Evolutionary conservation across 2,888 invertebrate genomes (phyloP).

Genomic region (Patella pellucida): DNA sequence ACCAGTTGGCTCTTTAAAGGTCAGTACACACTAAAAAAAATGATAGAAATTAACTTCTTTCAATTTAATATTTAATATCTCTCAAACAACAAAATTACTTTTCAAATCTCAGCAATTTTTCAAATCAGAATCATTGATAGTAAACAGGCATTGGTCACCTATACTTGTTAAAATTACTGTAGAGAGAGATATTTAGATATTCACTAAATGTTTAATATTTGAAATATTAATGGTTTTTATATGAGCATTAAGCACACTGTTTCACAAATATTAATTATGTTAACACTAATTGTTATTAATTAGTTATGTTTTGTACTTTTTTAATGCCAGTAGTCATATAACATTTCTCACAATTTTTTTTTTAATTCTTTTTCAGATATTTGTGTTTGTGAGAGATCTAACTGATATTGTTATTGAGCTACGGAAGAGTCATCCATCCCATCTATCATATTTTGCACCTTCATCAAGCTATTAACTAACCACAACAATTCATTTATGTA

Average conservation of each 20-base stretch:
- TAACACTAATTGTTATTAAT: no score
- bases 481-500: background rate
- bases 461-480: conserved; percentile 40
- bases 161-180: no score
- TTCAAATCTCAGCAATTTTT: background rate
- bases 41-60: background rate
- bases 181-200: no score
- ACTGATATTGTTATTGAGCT: conserved; percentile 49
- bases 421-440: conserved; percentile 39
- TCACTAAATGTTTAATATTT: no score
- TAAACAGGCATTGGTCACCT: no score
- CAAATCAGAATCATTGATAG: conserved; percentile 1
- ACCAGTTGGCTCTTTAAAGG: no score
- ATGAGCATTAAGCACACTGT: no score
- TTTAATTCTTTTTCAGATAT: conserved; percentile 43
- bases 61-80: conserved; percentile 16
- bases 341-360: background rate
- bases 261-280: no score
- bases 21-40: no score
- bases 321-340: no score
- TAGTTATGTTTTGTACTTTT: no score
- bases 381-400: conserved; percentile 52
- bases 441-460: conserved; percentile 40
- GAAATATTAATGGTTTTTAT: no score
- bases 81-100: background rate